These are phyloP conservation scores for Orthonyx spaldingii DNA, from an alignment of 2,113 vertebrate genomes.

Conservation along the genomic window DNA sequence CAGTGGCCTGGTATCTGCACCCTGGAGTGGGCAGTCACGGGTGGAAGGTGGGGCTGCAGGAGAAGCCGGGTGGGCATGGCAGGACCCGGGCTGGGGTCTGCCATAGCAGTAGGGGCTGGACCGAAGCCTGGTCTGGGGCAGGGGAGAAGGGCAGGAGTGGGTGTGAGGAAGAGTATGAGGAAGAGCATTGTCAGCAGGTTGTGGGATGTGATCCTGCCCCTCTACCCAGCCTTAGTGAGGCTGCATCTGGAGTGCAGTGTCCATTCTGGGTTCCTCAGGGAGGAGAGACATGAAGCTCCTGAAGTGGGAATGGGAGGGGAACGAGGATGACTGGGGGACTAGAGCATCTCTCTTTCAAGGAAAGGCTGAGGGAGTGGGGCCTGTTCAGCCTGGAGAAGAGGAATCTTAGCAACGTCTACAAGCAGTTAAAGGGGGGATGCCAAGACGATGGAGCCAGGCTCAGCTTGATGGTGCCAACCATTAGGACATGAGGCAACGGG, in stretches of 20 bases:
- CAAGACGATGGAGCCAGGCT: not conserved
- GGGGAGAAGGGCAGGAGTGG: not conserved
- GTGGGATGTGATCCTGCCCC: not conserved
- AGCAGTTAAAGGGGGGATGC: not conserved
- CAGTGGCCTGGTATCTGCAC: not conserved
- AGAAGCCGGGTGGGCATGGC: fast-evolving
- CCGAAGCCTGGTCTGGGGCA: fast-evolving
- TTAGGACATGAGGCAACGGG: not conserved
- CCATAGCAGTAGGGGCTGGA: not conserved
- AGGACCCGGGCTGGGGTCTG: not conserved
- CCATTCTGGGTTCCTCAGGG: not conserved
- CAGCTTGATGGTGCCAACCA: not conserved
- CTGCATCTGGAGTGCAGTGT: not conserved
- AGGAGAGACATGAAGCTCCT: not conserved
- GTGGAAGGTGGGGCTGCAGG: not conserved
- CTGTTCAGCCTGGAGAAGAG: not conserved
- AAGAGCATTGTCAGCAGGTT: not conserved
- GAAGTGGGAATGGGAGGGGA: not conserved
- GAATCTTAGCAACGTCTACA: not conserved
- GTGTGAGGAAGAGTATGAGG: not conserved
- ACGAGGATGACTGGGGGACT: not conserved
- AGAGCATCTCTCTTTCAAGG: not conserved
- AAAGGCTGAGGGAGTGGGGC: not conserved
- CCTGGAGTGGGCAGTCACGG: too few species aligned
- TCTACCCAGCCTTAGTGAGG: not conserved